These are phyloP conservation scores for Philonicus albiceps DNA, from an alignment of 2,888 invertebrate species.

Conservation along the genomic window DNA sequence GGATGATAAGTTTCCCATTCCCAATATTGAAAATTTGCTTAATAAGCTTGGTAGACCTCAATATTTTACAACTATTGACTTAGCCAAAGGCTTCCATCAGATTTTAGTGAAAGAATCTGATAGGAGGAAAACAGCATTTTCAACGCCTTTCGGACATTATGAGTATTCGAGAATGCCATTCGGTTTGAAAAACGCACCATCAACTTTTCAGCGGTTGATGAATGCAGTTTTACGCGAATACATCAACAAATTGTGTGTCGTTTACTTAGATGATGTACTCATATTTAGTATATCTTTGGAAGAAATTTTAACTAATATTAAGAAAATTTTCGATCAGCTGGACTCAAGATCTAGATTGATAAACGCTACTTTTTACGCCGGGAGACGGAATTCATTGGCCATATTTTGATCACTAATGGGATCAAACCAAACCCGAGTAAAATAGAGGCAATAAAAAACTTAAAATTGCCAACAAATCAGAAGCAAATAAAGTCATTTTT, in stretches of 20 bases:
- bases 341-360: slow-evolving; percentile 44
- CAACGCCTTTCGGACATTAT: slow-evolving; percentile 4
- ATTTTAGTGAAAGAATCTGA: slow-evolving; percentile 41
- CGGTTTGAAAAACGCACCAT: slow-evolving; percentile 16
- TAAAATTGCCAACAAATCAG: slow-evolving; percentile 55
- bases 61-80: slow-evolving; percentile 44
- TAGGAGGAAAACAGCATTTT: slow-evolving; percentile 41
- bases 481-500: slow-evolving; percentile 19
- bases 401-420: slow-evolving; percentile 49
- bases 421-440: slow-evolving; percentile 61
- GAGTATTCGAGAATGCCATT: not conserved
- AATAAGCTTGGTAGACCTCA: slow-evolving; percentile 48
- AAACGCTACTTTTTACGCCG: slow-evolving; percentile 50
- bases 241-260: slow-evolving; percentile 40
- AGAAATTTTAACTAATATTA: slow-evolving; percentile 44
- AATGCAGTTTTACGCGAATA: slow-evolving; percentile 22
- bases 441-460: slow-evolving; percentile 63
- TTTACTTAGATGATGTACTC: slow-evolving; percentile 46
- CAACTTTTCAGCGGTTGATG: slow-evolving; percentile 44
- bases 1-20: slow-evolving; percentile 49
- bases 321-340: slow-evolving; percentile 43
- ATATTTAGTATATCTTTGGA: slow-evolving; percentile 42
- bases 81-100: slow-evolving; percentile 46
- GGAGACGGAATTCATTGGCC: slow-evolving; percentile 53
- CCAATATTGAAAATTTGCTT: slow-evolving; percentile 48